Evolutionary conservation across 1,140 invertebrate genomes (phyloP).

Genomic region (Musca vetustissima): DNA sequence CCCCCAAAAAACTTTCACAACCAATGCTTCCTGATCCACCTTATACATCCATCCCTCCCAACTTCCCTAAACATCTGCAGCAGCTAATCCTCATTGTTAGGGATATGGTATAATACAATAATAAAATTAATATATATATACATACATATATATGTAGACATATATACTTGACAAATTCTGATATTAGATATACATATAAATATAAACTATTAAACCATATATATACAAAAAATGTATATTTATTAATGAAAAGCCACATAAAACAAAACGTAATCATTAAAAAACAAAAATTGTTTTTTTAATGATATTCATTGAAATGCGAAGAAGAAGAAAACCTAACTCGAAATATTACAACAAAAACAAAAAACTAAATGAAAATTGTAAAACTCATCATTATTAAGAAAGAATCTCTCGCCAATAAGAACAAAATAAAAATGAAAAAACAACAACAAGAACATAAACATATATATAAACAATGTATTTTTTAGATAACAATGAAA

Average conservation of each 20-base stretch:
- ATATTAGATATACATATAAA: neutral
- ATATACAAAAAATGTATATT: too few relatives aligned
- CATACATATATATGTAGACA: too few relatives aligned
- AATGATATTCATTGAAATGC: slow-evolving; percentile 13
- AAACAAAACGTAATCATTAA: too few relatives aligned
- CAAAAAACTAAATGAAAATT: too few relatives aligned
- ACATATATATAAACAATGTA: slow-evolving; percentile 2
- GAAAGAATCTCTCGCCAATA: slow-evolving; percentile 22
- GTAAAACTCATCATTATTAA: slow-evolving; percentile 1
- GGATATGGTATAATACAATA: too few relatives aligned
- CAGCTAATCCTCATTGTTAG: too few relatives aligned
- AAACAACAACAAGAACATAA: neutral
- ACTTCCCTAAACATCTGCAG: too few relatives aligned
- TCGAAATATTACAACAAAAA: slow-evolving; percentile 17
- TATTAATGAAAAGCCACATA: too few relatives aligned
- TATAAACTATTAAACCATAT: too few relatives aligned
- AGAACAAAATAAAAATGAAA: slow-evolving; percentile 3
- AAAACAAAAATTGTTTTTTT: neutral
- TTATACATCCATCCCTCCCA: neutral
- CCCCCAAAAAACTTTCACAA: too few relatives aligned
- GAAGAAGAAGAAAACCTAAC: neutral
- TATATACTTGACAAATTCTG: slow-evolving; percentile 6
- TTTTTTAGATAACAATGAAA: slow-evolving; percentile 12
- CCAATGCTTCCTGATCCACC: neutral
- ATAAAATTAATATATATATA: too few relatives aligned